Conservation (phyloP, 2,797 vertebrate genomes). For the Netta rufina region DNA sequence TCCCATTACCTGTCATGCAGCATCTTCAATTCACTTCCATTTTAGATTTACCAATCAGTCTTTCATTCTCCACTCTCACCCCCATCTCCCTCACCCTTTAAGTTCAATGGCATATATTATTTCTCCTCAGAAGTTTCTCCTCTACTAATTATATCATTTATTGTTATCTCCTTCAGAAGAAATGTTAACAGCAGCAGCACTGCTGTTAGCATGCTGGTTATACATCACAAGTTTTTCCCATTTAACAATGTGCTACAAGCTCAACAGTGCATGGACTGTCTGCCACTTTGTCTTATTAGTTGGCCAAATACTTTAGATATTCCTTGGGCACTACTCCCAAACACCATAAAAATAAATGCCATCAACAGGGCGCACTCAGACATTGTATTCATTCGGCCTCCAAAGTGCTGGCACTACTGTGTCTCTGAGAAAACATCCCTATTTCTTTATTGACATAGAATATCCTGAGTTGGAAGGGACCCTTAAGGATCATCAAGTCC, state of each 20-base stretch:
- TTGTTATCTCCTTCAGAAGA: neutral
- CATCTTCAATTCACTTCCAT: neutral
- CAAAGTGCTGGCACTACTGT: neutral
- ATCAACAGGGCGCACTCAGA: neutral
- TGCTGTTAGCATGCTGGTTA: neutral
- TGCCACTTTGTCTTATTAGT: neutral
- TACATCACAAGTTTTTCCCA: neutral
- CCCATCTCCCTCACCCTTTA: neutral
- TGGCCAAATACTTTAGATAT: neutral
- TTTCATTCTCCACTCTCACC: neutral
- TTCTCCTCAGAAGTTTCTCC: neutral
- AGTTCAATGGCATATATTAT: neutral
- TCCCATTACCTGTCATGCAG: neutral
- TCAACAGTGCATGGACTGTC: accelerated
- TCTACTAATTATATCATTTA: neutral
- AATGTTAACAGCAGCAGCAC: neutral
- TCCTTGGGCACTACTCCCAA: neutral
- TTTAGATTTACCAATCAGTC: neutral
- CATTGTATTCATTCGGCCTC: neutral
- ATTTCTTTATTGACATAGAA: too few relatives aligned
- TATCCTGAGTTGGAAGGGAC: too few relatives aligned
- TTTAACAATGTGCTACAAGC: neutral
- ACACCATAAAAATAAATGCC: neutral
- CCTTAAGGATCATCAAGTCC: too few relatives aligned
- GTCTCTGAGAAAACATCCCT: neutral